phyloP scores from a whole-genome alignment of 2,797 vertebrate genomes.

The Coregonus suidteri region DNA sequence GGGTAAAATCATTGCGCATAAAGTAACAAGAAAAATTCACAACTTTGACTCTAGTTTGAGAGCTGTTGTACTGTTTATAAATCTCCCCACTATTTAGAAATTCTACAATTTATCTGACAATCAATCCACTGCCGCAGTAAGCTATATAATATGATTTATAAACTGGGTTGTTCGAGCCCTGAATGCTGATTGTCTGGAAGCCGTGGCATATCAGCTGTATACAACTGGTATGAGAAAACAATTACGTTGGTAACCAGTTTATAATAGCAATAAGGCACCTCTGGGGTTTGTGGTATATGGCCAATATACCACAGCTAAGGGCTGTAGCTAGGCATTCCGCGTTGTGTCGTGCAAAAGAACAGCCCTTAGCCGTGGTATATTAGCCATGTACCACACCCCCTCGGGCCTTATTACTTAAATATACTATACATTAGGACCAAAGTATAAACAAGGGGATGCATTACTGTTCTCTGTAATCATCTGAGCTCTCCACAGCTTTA shows the following conservation, averaged over 20 bases:
- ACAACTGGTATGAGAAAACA: too few relatives aligned
- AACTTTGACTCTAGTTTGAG: not conserved
- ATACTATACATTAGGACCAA: not conserved
- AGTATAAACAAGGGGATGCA: not conserved
- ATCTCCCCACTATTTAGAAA: not conserved
- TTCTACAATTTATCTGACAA: slow-evolving; percentile 17
- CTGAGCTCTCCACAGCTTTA: slow-evolving; percentile 21
- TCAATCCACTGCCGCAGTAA: not conserved
- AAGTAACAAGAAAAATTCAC: not conserved
- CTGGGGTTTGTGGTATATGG: too few relatives aligned
- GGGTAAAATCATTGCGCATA: not conserved
- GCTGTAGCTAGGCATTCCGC: too few relatives aligned
- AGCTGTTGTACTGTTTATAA: not conserved
- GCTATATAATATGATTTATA: not conserved
- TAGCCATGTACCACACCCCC: too few relatives aligned
- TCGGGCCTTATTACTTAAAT: not conserved
- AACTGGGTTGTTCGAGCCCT: too few relatives aligned
- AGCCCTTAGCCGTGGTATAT: too few relatives aligned
- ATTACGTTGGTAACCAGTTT: too few relatives aligned
- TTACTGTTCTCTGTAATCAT: not conserved
- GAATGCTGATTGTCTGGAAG: too few relatives aligned
- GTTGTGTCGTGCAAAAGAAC: too few relatives aligned
- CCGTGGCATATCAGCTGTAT: too few relatives aligned
- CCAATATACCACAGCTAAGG: too few relatives aligned
- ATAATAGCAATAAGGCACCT: too few relatives aligned